phyloP scores from a whole-genome alignment of 2,113 vertebrate genomes.

The Pelobates fuscus region DNA sequence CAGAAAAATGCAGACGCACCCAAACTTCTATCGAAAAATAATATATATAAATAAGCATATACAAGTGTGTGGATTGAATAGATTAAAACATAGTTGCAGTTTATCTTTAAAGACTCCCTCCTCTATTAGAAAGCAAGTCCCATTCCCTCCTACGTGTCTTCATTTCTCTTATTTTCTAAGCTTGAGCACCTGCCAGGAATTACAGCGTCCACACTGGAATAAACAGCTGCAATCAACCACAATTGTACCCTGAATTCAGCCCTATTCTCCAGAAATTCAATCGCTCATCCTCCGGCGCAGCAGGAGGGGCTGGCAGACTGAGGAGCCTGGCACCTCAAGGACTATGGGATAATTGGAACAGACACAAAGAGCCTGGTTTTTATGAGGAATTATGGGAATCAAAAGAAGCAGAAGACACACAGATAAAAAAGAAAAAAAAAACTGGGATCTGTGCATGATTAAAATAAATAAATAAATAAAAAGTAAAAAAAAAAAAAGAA shows the following conservation, averaged over 20 bases:
- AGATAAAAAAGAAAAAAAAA: background rate
- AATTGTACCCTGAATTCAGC: slow-evolving; percentile 44
- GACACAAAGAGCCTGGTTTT: slow-evolving; percentile 17
- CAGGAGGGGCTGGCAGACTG: background rate
- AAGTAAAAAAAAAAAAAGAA: background rate
- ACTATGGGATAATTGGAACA: slow-evolving; percentile 10
- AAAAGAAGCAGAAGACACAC: background rate
- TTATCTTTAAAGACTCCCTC: background rate
- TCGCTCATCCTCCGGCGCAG: background rate
- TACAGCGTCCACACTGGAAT: slow-evolving; percentile 17
- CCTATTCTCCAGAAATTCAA: slow-evolving; percentile 36
- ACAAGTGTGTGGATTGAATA: background rate
- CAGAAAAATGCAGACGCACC: too few relatives aligned
- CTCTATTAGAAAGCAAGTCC: background rate
- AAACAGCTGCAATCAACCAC: slow-evolving; percentile 42
- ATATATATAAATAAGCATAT: too few relatives aligned
- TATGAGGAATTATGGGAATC: background rate
- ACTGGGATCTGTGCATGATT: background rate
- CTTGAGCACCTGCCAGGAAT: slow-evolving; percentile 38
- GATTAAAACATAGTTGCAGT: background rate
- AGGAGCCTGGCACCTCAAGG: slow-evolving; percentile 18
- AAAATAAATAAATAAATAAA: too few relatives aligned
- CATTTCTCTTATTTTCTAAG: slow-evolving; percentile 2
- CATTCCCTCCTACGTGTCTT: background rate
- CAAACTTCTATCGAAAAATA: too few relatives aligned